Evolutionary conservation across 2,113 vertebrate species (phyloP), one percentile per base, ranked within the genome.

Genomic region (Menura novaehollandiae): DNA sequence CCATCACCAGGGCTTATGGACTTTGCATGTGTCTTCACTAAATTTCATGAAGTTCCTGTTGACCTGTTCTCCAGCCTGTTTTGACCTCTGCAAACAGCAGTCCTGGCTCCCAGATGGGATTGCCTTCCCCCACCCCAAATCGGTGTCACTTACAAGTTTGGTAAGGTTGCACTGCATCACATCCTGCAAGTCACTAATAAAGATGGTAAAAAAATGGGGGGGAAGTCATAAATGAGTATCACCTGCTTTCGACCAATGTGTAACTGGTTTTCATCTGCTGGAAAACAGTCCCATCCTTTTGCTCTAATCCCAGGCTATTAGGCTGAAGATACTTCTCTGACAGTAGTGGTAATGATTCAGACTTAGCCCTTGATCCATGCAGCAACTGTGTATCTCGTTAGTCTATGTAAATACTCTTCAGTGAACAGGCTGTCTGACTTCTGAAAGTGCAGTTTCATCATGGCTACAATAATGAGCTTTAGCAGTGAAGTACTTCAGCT

Each of bases 211-310:
- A 47, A 44, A 27, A 17, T 20, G 9, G 13, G 9, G 26, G 13
- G 24, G 14, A 7, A 13, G 27, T 79, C 21, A 41, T 56, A 35
- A 39, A 59, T 46, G 28, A 52, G 53, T 83, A 56, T 67, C 20
- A 63, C 52, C 76, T 96, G 35, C 84, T 87, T 68, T 92, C 86
- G 83, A 90, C n/a, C 59, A 71, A 58, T 9, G 4, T 81, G 12
- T 81, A 77, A 44, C 33, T 62, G 76, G 21, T 55, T 73, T 96
- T 94, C 77, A 90, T 69, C 72, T 56, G 33, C 68, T 90, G 80
- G 66, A 72, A 85, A 89, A 28, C 53, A 73, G 24, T 71, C 37
- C 75, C 76, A 13, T 84, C 43, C 30, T 30, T 93, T 93, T 91
- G 43, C 73, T 63, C 35, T 72, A 68, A 72, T 92, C 95, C 87